Evolutionary conservation across 2,113 vertebrate genomes (phyloP).

Genomic region (Otolemur garnettii): DNA sequence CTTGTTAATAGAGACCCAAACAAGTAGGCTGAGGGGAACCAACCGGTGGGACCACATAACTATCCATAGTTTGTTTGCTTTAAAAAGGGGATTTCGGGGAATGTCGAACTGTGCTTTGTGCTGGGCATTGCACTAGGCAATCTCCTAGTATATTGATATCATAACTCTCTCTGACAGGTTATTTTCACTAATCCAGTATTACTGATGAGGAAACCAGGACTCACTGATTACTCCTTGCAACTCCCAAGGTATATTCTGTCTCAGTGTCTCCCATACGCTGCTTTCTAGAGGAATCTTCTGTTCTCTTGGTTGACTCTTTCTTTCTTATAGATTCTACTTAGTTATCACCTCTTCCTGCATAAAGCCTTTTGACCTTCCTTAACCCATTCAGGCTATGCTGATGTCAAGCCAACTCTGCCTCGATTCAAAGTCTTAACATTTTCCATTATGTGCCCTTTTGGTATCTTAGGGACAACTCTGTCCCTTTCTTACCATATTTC

Average conservation of each 20-base stretch:
- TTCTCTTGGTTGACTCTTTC: not conserved
- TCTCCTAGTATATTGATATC: not conserved
- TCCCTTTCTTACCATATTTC: not conserved
- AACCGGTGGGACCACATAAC: not conserved
- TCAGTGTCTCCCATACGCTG: not conserved
- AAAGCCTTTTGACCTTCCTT: not conserved
- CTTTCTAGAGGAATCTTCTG: slow-evolving; percentile 18
- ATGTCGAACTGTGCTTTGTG: not conserved
- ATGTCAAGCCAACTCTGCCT: not conserved
- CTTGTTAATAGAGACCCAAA: not conserved
- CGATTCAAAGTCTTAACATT: slow-evolving; percentile 37
- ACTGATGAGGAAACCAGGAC: not conserved
- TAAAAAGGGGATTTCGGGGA: not conserved
- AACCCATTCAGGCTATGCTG: not conserved
- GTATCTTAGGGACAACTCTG: not conserved
- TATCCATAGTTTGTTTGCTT: not conserved
- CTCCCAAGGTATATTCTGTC: not conserved
- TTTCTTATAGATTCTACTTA: slow-evolving; percentile 32
- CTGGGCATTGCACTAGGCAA: not conserved
- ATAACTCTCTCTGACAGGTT: not conserved
- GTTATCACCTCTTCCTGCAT: not conserved
- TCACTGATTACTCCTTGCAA: not conserved
- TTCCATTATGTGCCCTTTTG: not conserved
- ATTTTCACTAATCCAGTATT: slow-evolving; percentile 3
- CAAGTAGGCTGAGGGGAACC: not conserved